Evolutionary conservation across 1,140 invertebrate species (phyloP), one percentile per base, ranked within the genome.

Genomic region (Zelostemma sp.): DNA sequence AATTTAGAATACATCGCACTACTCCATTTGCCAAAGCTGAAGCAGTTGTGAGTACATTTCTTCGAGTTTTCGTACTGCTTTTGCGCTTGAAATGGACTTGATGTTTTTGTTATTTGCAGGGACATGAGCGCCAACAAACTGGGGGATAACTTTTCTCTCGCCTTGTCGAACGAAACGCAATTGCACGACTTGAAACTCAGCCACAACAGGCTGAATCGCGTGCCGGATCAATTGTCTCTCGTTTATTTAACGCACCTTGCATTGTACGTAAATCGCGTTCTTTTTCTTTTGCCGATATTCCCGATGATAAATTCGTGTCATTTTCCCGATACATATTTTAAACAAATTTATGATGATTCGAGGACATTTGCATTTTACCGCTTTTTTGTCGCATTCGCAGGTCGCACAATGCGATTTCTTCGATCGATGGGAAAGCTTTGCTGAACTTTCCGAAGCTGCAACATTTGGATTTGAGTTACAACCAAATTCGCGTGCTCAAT

Each of bases 321-420:
- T 25, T 25, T 25, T 25, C 21, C 8, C 8, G 21, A 25, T 25
- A 25, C 8, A 4, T 25, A 8, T 25, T 25, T 25, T 25, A 25
- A 25, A 25, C 8, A 25, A 25, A 25, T 25, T 25, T 25, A 25
- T 25, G 21, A 25, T 25, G 8, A 25, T 25, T 25, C 8, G 21
- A 25, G n/a, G n/a, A n/a, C n/a, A n/a, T n/a, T n/a, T n/a, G n/a
- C n/a, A n/a, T n/a, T n/a, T n/a, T n/a, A n/a, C n/a, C n/a, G n/a
- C n/a, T n/a, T n/a, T n/a, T 28, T 28, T 28, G 3, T 3, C 3
- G 25, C 47, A 47, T 16, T 2, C 6, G 11, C 74, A 88, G 70
- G 69, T 82, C 91, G 62, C 88, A 90, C 69, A 93, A 93, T 82
- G 85, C 83, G 40, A 92, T 93, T 71, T 80, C 74, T 33, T 80